Evolutionary conservation across 2,797 vertebrate species (phyloP), one percentile per base, ranked within the genome.

Genomic region (Sebastes alutus): DNA sequence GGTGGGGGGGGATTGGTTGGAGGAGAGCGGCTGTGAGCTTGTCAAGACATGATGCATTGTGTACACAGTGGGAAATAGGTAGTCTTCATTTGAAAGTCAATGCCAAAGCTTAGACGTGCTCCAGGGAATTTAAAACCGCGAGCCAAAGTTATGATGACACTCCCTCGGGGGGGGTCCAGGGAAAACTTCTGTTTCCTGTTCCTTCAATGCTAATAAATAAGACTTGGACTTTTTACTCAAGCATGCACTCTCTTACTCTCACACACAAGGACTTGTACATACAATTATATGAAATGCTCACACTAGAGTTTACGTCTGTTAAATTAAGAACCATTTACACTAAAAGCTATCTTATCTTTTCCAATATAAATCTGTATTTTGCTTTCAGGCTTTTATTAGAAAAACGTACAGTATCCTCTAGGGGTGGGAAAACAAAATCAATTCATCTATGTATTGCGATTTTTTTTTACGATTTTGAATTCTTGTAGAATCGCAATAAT

Each of bases 61-160:
- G 85, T 92, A 92, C 89, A 90, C 73, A 86, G 82, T 85, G 86
- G 87, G 86, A 91, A 91, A 92, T 89, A 80, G 91, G 91, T 87
- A 88, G 86, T 85, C 88, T 93, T 94, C 91, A 93, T 95, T 95
- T 95, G 92, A 96, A 95, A 95, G 94, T 95, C 94, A 95, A 93
- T 93, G 90, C 85, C 85, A 82, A 83, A 89, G 87, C 91, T 85
- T 70, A 90, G 84, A 91, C 62, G 70, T 84, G 90, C 87, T 90
- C 82, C 11, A 42, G 78, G 88, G 91, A 84, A 94, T 94, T 94
- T 89, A 85, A 92, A 93, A 82, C 75, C 77, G 64, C 46, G 14
- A 81, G 86, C 56, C 73, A 80, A 92, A 93, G 90, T 93, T 93
- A 90, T 92, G 93, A 92, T 90, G 91, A 85, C 78, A 76, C 59